Base-by-base conservation (phyloP, 2,888 invertebrate genomes). In the Caenorhabditis doughertyi region DNA sequence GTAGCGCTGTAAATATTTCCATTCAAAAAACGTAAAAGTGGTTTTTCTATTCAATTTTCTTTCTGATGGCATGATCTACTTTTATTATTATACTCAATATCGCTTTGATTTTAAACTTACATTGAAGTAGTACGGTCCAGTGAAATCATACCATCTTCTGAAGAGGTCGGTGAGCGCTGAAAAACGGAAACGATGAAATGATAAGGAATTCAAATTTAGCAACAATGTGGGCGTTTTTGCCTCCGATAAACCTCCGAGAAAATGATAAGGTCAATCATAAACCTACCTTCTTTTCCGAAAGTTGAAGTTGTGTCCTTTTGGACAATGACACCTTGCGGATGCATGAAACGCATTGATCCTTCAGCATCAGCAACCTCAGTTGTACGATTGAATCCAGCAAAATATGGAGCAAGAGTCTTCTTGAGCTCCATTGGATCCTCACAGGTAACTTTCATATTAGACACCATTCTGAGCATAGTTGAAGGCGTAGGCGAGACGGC, bases 271-370 rank as follows among this genome's bases (percentile, higher is more conserved):
- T 25, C 9, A 42, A 1, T 44, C 53, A 56, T 65, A 68, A 67
- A 53, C 62, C 32, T 64, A 74, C 81, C 81, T 49, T 74, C 64
- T 65, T 74, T 74, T 51, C 81, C 81, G 23, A 81, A 81, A 55
- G 74, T 81, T 32, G 81, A 74, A 5, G 44, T 60, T 9, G 49
- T 74, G 58, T 81, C 70, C 44, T 64, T 74, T 23, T 81, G 74
- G 42, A 81, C 81, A n/a, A 81, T 81, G 5, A 81, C 81, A 25
- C 67, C 81, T 49, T 81, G 81, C n/a, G 81, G 81, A 70, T 81
- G 81, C 81, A 81, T 81, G 32, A 81, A 74, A 35, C 56, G 47
- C 81, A 81, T 81, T 11, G 74, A 74, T 62, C 74, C 81, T 60
- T 73, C 80, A 5, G 80, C 80, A 62, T 73, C 72, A n/a, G 80